These are phyloP conservation scores for Aphodius sticticus DNA, from an alignment of 2,888 invertebrate species.

Conservation along the genomic window DNA sequence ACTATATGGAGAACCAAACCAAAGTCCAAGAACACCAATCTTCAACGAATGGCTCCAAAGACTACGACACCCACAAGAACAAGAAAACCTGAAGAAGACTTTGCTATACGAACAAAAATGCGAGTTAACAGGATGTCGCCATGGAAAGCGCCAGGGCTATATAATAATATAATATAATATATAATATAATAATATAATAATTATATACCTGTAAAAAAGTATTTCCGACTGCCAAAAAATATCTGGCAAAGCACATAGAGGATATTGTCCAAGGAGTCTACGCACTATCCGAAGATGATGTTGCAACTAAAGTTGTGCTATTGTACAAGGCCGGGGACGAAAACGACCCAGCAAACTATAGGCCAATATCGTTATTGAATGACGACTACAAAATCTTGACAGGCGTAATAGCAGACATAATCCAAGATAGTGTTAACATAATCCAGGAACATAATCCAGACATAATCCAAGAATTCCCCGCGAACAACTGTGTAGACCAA, in stretches of 20 bases:
- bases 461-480: neutral
- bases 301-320: slow-evolving; percentile 18
- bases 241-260: too few relatives aligned
- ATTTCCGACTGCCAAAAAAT: too few relatives aligned
- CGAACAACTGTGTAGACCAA: neutral
- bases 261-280: too few relatives aligned
- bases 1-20: too few relatives aligned
- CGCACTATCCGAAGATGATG: slow-evolving; percentile 8
- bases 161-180: too few relatives aligned
- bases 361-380: slow-evolving; percentile 29
- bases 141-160: neutral
- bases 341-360: slow-evolving; percentile 25
- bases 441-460: slow-evolving; percentile 18
- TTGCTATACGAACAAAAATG: neutral
- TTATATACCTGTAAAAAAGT: too few relatives aligned
- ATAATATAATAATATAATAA: too few relatives aligned
- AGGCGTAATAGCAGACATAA: slow-evolving; percentile 22
- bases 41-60: neutral
- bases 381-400: slow-evolving; percentile 30
- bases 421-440: neutral
- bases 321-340: slow-evolving; percentile 24
- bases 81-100: neutral
- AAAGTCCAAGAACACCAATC: neutral
- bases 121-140: neutral
- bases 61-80: neutral